These are phyloP conservation scores for Haliaeetus leucogaster DNA, from an alignment of 2,113 vertebrate genomes.

Conservation along the genomic window DNA sequence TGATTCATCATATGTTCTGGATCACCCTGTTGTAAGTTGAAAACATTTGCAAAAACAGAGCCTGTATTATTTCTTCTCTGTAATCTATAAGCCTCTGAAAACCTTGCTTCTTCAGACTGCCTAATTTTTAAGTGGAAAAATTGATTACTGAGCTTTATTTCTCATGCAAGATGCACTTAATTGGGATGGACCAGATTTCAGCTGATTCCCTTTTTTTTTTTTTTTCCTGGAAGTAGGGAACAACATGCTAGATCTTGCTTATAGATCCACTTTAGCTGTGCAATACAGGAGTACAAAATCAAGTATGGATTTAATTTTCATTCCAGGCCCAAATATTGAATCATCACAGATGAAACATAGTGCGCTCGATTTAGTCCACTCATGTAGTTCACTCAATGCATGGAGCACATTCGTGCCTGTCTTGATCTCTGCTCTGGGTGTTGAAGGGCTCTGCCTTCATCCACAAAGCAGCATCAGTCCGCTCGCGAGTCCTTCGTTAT, in stretches of 20 bases:
- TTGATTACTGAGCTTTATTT: not conserved
- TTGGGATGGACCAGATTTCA: not conserved
- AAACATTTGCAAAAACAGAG: not conserved
- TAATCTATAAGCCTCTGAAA: not conserved
- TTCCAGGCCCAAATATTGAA: not conserved
- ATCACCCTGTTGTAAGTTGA: not conserved
- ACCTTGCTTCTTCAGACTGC: not conserved
- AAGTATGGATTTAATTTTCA: not conserved
- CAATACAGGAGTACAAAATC: not conserved
- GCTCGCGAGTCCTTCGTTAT: not conserved
- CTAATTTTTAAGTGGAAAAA: not conserved
- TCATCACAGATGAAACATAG: not conserved
- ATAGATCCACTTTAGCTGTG: not conserved
- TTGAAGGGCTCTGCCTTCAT: not conserved
- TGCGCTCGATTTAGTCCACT: not conserved
- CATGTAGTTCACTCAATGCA: fast-evolving
- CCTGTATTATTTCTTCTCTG: not conserved
- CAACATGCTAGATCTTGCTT: not conserved
- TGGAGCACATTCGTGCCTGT: not conserved
- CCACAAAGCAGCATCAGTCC: not conserved
- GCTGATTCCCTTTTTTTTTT: not conserved
- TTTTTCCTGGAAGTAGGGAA: not conserved
- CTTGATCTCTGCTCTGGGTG: not conserved
- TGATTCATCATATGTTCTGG: not conserved
- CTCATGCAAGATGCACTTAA: not conserved